Evolutionary conservation across 30 jellyfish, hydroid and myxozoan genomes (phyloP), one percentile per base, ranked within the genome.

Genomic region (Turritopsis dohrnii): DNA sequence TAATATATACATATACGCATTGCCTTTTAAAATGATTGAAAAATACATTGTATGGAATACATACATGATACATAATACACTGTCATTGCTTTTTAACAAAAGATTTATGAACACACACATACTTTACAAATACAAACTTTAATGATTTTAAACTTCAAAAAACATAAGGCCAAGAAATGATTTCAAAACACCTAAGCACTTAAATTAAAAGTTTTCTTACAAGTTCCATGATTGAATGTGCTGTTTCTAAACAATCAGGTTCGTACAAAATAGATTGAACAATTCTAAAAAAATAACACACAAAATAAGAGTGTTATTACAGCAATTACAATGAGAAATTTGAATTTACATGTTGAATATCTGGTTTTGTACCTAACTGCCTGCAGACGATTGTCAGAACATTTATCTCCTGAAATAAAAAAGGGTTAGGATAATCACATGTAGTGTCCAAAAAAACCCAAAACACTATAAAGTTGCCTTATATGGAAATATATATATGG

Each of bases 201-300:
- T 22, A 29, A 8, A 29, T 52, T 7, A 13, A 29, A n/a, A 7
- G 0, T 16, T 21, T 3, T 18, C 89, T 75, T 72, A 88, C 96
- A 88, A 88, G 19, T 60, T 79, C 82, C 52, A 71, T 27, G 25
- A 83, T 85, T 16, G 71, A 29, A 66, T 88, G 88, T 25, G 71
- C 31, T 16, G 76, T 20, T 41, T 89, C 79, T 8, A 77, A 30
- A 75, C 88, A 79, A 1, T 86, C 95, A 13, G 97, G 83, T 79
- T 90, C 97, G 0, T 82, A 83, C 86, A 90, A 79, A 84, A 90
- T 74, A 21, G 97, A 90, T 79, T 90, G 97, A n/a, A 85, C 25
- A 52, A 90, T 69, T 30, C 97, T 84, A 65, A 16, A 79, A 1
- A 7, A 65, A 76, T 21, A 65, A 19, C n/a, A 29, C 76, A 71